Evolutionary conservation across 2,888 invertebrate genomes (phyloP), one percentile per base, ranked within the genome.

Genomic region (Prenolepis imparis): DNA sequence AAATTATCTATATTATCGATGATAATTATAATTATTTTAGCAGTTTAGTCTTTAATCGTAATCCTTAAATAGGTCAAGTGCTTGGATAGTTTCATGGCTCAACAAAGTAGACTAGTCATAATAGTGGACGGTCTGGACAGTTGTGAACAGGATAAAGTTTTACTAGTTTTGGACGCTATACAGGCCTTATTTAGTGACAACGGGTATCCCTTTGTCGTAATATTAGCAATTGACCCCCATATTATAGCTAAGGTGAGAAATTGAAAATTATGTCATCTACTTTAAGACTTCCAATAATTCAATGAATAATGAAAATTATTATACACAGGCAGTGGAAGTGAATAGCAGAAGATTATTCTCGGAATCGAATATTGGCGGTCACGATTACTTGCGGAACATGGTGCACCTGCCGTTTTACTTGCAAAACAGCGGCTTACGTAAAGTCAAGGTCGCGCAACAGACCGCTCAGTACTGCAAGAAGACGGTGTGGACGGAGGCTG

Each of bases 361-460:
- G 48, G 99, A 99, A 94, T 98, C 97, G 86, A 98, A 97, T 94
- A 98, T 99, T 90, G 98, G 98, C 84, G 99, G 99, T 0, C 98
- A 99, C 95, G 98, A 98, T 95, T 99, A 99, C 94, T 95, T 99
- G 70, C 96, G 98, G 87, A 99, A 99, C 94, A 97, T 99, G 96
- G 98, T 99, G 36, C 99, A 99, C 94, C 96, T 99, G 92, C 99
- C 99, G 0, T 99, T 99, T 95, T 99, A 98, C 95, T 96, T 99
- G 83, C 99, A 99, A 95, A 99, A 99, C 95, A 98, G 99, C 0
- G 99, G 99, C 12, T 95, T 99, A 84, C 96, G 99, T 0, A 97
- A 98, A 91, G 98, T 98, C 2, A 98, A 98, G 94, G 96, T 97
- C 8, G 98, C 98, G 0, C 98, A 98, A 95, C 97, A 97, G 94